Percentiles rank a stretch among this genome's conserved stretches.
Evolutionary conservation across 2,797 vertebrate species (phyloP).

Genomic region (Micrastur ruficollis): DNA sequence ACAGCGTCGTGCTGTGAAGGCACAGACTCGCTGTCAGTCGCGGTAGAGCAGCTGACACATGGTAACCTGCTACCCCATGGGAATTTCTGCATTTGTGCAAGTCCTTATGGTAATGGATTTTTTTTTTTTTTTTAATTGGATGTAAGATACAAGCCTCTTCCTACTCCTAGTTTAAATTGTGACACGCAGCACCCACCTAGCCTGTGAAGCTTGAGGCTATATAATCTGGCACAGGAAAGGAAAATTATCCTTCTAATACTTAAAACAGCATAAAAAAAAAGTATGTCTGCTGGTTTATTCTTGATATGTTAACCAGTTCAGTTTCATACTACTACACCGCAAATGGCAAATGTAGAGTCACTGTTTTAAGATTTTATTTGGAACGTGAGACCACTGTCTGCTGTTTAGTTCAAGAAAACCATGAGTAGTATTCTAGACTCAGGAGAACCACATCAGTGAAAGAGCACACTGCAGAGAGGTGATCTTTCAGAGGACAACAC

Average conservation of each 20-base stretch:
- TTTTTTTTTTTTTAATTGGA: neutral
- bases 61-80: neutral
- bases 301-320: neutral
- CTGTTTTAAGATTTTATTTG: neutral
- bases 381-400: neutral
- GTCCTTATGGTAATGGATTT: fast-evolving
- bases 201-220: neutral
- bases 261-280: neutral
- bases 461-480: neutral
- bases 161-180: neutral
- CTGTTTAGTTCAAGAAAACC: neutral
- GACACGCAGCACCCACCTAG: neutral
- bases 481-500: fast-evolving
- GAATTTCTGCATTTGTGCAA: neutral
- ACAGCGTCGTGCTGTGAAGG: neutral
- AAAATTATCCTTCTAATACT: neutral
- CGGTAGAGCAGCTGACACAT: fast-evolving
- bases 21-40: neutral
- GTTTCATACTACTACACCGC: neutral
- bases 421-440: neutral
- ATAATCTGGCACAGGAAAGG: neutral
- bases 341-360: neutral
- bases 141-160: neutral
- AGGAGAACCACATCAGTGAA: neutral
- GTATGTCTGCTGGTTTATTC: neutral